Evolutionary conservation across 2,113 vertebrate species (phyloP).

Genomic region (Uria lomvia): DNA sequence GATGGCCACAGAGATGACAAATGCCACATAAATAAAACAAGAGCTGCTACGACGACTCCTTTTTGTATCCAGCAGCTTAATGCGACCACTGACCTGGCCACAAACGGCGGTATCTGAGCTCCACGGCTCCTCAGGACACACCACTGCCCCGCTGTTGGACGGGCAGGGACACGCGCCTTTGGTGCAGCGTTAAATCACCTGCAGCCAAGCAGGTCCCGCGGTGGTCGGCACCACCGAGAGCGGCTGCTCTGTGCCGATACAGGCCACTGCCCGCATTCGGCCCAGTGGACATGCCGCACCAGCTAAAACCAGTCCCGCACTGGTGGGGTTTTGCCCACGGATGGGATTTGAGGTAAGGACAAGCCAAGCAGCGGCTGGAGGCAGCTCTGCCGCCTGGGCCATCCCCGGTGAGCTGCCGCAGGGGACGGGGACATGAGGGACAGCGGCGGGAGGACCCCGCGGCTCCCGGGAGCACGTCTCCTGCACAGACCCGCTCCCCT

Average conservation of each 20-base stretch:
- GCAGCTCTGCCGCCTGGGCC: neutral
- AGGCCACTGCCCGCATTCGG: rapidly evolving
- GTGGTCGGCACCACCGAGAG: neutral
- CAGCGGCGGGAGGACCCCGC: neutral
- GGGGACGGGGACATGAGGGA: neutral
- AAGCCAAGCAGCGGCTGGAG: neutral
- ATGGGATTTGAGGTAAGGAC: neutral
- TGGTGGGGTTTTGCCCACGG: neutral
- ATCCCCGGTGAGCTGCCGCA: neutral
- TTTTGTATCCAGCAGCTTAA: neutral
- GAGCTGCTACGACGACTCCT: too few species aligned
- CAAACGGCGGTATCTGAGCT: neutral
- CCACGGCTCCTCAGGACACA: neutral
- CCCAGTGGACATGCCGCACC: neutral
- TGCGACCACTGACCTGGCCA: neutral
- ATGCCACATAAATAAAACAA: neutral
- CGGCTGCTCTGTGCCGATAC: rapidly evolving
- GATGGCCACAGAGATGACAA: neutral
- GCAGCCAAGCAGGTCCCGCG: neutral
- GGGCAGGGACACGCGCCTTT: neutral
- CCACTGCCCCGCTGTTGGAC: neutral
- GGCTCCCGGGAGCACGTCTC: rapidly evolving
- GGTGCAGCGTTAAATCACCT: neutral
- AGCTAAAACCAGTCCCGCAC: neutral
- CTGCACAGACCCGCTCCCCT: neutral